A percentile compares a stretch with the other conserved stretches of the same genome.
phyloP scores from a whole-genome alignment of 2,113 vertebrate species.

The Ursus arctos region DNA sequence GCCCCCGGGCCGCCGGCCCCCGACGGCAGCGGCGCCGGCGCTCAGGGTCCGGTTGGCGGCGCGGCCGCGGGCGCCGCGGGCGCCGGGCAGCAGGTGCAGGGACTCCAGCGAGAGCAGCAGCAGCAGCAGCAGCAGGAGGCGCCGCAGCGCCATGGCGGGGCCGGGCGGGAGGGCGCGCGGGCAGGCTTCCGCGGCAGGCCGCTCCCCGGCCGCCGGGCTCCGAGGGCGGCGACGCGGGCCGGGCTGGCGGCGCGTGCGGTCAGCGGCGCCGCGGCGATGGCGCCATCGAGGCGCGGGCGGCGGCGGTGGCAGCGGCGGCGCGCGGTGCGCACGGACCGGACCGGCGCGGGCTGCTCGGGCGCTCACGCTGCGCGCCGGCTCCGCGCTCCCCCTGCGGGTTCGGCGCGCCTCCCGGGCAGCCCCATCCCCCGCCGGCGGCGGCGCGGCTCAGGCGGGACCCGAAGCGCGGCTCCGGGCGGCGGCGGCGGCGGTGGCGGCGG shows the following conservation, averaged over 20 bases:
- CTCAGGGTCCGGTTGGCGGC: conserved; percentile 84
- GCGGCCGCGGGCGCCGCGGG: conserved; percentile 80
- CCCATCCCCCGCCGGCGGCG: conserved; percentile 74
- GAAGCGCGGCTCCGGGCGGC: conserved; percentile 54
- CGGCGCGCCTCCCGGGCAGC: conserved; percentile 69
- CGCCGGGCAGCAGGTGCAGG: conserved; percentile 82
- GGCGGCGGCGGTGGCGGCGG: background rate
- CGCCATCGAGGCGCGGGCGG: conserved; percentile 73
- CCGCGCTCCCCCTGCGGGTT: background rate
- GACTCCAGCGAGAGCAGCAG: conserved; percentile 78
- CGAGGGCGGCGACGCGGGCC: too few relatives aligned
- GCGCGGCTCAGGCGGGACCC: conserved; percentile 64
- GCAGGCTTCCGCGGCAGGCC: conserved; percentile 24
- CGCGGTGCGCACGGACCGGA: background rate
- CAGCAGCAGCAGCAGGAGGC: conserved; percentile 79
- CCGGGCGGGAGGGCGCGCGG: conserved; percentile 65
- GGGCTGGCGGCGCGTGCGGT: background rate
- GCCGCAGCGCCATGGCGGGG: conserved; percentile 85
- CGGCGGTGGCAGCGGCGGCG: background rate
- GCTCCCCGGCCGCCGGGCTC: background rate
- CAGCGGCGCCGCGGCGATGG: conserved; percentile 49
- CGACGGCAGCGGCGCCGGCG: conserved; percentile 79
- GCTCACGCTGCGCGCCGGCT: conserved; percentile 70
- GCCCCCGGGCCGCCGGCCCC: conserved; percentile 72
- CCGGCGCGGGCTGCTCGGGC: conserved; percentile 12